phyloP scores from a whole-genome alignment of 2,888 invertebrate genomes.

The Tenodera sinensis region DNA sequence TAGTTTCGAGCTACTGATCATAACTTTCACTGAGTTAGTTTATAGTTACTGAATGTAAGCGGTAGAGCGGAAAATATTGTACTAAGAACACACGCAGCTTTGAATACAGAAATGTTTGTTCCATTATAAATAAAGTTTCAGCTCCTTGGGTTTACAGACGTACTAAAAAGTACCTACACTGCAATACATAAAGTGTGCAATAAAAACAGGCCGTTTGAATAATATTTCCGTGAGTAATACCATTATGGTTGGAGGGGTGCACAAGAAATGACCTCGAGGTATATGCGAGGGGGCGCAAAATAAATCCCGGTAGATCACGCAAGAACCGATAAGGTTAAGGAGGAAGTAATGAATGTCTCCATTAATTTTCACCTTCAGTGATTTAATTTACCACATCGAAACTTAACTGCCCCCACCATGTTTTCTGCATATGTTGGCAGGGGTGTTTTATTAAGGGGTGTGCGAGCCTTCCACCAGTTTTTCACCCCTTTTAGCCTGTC shows the following conservation, averaged over 20 bases:
- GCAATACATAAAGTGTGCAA: not conserved
- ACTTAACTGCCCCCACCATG: not conserved
- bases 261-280: not conserved
- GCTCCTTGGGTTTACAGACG: no score
- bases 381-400: slow-evolving; percentile 28
- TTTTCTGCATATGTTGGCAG: not conserved
- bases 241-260: slow-evolving; percentile 8
- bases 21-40: no score
- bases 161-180: not conserved
- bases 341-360: slow-evolving; percentile 33
- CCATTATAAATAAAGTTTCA: no score
- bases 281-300: not conserved
- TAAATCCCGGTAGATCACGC: slow-evolving; percentile 29
- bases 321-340: slow-evolving; percentile 28
- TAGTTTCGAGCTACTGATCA: no score
- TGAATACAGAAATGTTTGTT: no score
- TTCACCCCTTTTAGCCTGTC: not conserved
- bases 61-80: no score
- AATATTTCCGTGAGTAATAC: slow-evolving; percentile 9
- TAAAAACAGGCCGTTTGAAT: not conserved
- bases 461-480: not conserved
- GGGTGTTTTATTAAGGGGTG: not conserved
- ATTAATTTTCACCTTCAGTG: slow-evolving; percentile 32
- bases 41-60: no score
- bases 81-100: no score